These are phyloP conservation scores for Streptopelia turtur DNA, from an alignment of 2,797 vertebrate species.

Conservation along the genomic window DNA sequence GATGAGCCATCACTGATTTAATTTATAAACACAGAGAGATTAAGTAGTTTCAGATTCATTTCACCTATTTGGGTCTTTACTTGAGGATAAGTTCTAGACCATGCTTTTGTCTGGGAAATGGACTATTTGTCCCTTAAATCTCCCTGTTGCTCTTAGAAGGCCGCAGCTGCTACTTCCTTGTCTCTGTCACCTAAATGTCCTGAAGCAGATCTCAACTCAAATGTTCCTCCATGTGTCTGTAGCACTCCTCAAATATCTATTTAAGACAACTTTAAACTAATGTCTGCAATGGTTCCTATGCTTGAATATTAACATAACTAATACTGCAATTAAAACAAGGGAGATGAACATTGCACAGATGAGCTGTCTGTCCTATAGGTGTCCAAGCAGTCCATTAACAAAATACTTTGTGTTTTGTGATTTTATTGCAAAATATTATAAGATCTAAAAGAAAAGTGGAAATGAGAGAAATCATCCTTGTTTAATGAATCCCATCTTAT, in stretches of 20 bases:
- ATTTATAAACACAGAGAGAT: background rate
- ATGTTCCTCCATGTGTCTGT: background rate
- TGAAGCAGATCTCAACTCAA: background rate
- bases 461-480: background rate
- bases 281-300: background rate
- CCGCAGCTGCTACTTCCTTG: background rate
- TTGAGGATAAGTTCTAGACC: background rate
- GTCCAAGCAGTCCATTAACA: background rate
- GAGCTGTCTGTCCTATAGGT: background rate
- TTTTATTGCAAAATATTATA: background rate
- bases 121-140: background rate
- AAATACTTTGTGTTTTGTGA: background rate
- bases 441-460: background rate
- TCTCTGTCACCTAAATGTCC: background rate
- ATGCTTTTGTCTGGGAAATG: background rate
- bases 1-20: background rate
- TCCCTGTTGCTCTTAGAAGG: background rate
- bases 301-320: background rate
- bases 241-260: background rate
- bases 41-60: background rate
- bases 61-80: background rate
- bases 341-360: background rate
- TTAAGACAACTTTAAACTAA: constrained; percentile 2
- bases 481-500: background rate
- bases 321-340: background rate